Percentiles rank a stretch among this genome's conserved stretches.
These are phyloP conservation scores for Drosophila malerkotliana DNA, from an alignment of 1,140 invertebrate genomes.

Conservation along the genomic window DNA sequence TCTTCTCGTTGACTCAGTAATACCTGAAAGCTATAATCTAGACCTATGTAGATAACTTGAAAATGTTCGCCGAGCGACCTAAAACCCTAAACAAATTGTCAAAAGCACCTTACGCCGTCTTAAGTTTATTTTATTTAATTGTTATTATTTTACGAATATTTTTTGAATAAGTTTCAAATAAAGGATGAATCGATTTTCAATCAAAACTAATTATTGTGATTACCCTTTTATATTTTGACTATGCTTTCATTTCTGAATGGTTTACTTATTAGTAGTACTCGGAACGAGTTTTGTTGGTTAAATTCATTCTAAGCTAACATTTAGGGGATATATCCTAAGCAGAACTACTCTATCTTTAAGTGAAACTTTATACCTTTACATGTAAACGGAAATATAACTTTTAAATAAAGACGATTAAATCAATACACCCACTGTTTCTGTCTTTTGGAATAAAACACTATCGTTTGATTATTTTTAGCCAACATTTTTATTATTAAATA, in stretches of 20 bases:
- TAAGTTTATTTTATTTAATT: slow-evolving; percentile 57
- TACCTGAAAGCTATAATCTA: slow-evolving; percentile 53
- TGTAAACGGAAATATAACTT: slow-evolving; percentile 35
- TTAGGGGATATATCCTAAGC: slow-evolving; percentile 57
- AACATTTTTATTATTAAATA: slow-evolving; percentile 72
- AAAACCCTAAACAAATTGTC: slow-evolving; percentile 19
- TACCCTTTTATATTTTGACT: slow-evolving; percentile 38
- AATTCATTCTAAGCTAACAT: slow-evolving; percentile 70
- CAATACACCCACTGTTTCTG: neutral
- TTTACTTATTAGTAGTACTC: slow-evolving; percentile 63
- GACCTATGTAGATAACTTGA: slow-evolving; percentile 37
- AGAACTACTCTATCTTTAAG: slow-evolving; percentile 54
- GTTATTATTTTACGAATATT: slow-evolving; percentile 43
- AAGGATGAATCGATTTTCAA: slow-evolving; percentile 29
- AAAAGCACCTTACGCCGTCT: slow-evolving; percentile 45
- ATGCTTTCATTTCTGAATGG: slow-evolving; percentile 46
- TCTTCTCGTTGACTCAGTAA: slow-evolving; percentile 36
- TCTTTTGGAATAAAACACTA: slow-evolving; percentile 1
- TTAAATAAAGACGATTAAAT: slow-evolving; percentile 41
- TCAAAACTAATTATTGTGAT: slow-evolving; percentile 68
- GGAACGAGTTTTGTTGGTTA: slow-evolving; percentile 73
- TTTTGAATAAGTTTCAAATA: slow-evolving; percentile 18
- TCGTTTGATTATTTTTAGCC: slow-evolving; percentile 52
- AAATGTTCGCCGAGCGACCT: slow-evolving; percentile 59
- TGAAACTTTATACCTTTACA: slow-evolving; percentile 53